A percentile compares a stretch with the other conserved stretches of the same genome.
Conservation (phyloP, 30 jellyfish, hydroid and myxozoan species). For the Chrysaora quinquecirrha region DNA sequence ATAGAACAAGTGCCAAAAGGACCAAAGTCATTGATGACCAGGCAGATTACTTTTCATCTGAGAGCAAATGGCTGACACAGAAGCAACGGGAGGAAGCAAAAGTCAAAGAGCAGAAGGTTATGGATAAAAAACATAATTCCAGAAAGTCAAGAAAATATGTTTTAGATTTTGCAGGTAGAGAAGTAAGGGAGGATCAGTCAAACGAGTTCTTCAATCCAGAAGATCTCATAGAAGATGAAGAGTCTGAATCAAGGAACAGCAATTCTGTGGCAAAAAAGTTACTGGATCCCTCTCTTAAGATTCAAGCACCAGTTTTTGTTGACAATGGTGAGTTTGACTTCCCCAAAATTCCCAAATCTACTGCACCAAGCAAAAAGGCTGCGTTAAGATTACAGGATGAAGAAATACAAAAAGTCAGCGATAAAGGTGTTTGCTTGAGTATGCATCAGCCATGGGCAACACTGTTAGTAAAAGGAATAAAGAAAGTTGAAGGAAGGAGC, state of each 20-base stretch:
- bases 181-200: conserved; percentile 67
- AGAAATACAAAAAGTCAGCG: conserved; percentile 84
- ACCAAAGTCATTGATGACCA: conserved; percentile 99
- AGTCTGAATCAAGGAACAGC: background rate
- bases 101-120: conserved; percentile 72
- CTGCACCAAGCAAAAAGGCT: background rate
- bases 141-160: conserved; percentile 69
- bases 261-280: background rate
- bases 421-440: conserved; percentile 89
- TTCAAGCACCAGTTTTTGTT: conserved; percentile 39
- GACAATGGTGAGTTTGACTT: background rate
- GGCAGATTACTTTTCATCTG: conserved; percentile 91
- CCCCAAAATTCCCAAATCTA: background rate
- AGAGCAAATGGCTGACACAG: conserved; percentile 91
- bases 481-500: conserved; percentile 96
- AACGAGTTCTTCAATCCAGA: conserved; percentile 11
- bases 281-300: conserved; percentile 43
- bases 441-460: conserved; percentile 99
- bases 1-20: conserved; percentile 91
- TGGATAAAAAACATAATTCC: conserved; percentile 73
- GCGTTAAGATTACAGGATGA: conserved; percentile 83
- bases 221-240: conserved; percentile 8
- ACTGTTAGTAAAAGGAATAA: conserved; percentile 82
- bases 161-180: conserved; percentile 93
- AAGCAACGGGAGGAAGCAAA: conserved; percentile 70